A percentile compares a stretch with the other conserved stretches of the same genome.
Conservation (phyloP, 2,888 invertebrate species). For the Stictocephala bisonia region DNA sequence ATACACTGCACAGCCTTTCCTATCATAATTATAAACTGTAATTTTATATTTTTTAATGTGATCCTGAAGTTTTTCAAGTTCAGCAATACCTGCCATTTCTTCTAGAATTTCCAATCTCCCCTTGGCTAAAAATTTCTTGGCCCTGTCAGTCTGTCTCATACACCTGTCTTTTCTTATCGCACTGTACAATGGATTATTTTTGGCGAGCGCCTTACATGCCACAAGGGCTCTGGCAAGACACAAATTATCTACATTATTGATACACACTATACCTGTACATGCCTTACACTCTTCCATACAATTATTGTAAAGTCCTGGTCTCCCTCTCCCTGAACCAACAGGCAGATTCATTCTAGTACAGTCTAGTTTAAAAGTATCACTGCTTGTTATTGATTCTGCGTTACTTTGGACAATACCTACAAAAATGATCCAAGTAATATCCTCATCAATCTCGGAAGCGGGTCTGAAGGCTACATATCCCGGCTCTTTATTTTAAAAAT, state of each 20-base stretch:
- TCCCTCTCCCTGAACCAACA: conserved; percentile 33
- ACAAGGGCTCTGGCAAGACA: conserved; percentile 49
- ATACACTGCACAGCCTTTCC: conserved; percentile 9
- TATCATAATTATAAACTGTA: conserved; percentile 14
- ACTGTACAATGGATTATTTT: conserved; percentile 44
- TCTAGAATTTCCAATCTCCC: not conserved
- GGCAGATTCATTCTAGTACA: conserved; percentile 47
- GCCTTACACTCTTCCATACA: conserved; percentile 50
- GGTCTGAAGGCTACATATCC: conserved; percentile 30
- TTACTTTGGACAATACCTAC: conserved; percentile 27
- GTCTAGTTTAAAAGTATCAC: not conserved
- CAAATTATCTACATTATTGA: conserved; percentile 53
- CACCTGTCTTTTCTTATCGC: not conserved
- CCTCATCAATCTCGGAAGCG: not conserved
- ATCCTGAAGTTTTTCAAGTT: conserved; percentile 28
- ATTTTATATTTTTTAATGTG: conserved; percentile 14
- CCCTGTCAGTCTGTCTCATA: not conserved
- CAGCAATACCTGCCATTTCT: not conserved
- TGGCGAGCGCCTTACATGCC: conserved; percentile 44
- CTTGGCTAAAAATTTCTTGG: not conserved
- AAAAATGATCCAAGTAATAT: conserved; percentile 34
- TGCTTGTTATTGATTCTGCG: not conserved
- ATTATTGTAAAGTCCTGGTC: conserved; percentile 25
- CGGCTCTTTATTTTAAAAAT: not conserved
- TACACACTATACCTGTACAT: conserved; percentile 44